Conservation (phyloP, 2,113 vertebrate genomes). For the Rhodinocichla rosea region DNA sequence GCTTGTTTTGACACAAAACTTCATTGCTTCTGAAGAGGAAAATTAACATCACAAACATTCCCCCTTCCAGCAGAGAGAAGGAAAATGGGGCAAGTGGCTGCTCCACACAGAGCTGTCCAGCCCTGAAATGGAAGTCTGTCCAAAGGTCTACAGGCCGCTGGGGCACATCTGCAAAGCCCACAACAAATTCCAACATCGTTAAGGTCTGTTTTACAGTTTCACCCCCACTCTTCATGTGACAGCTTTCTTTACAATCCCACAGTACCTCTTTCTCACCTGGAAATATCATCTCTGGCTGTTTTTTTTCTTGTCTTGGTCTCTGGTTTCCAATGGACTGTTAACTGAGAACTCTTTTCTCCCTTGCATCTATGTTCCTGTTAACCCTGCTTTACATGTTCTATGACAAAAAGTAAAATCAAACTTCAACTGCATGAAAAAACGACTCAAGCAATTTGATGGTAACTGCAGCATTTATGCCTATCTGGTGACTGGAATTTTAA, state of each 20-base stretch:
- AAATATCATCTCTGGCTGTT: neutral
- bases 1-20: neutral
- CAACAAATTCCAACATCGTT: neutral
- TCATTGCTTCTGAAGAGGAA: neutral
- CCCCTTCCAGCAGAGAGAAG: neutral
- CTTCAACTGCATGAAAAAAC: neutral
- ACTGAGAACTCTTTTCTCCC: neutral
- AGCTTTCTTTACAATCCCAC: neutral
- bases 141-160: neutral
- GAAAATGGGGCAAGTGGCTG: neutral
- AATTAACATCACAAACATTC: neutral
- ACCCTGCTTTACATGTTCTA: neutral
- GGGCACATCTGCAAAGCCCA: neutral
- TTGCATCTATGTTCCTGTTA: neutral
- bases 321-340: neutral
- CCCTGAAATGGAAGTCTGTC: neutral
- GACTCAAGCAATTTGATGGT: neutral
- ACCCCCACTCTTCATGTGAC: neutral
- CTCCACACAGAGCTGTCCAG: neutral
- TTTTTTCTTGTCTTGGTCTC: neutral
- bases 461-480: neutral
- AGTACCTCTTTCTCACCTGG: neutral
- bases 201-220: neutral
- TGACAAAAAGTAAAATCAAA: neutral
- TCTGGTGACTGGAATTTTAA: conserved; percentile 4